These are phyloP conservation scores for Platalea minor DNA, from an alignment of 2,797 vertebrate genomes.

Conservation along the genomic window DNA sequence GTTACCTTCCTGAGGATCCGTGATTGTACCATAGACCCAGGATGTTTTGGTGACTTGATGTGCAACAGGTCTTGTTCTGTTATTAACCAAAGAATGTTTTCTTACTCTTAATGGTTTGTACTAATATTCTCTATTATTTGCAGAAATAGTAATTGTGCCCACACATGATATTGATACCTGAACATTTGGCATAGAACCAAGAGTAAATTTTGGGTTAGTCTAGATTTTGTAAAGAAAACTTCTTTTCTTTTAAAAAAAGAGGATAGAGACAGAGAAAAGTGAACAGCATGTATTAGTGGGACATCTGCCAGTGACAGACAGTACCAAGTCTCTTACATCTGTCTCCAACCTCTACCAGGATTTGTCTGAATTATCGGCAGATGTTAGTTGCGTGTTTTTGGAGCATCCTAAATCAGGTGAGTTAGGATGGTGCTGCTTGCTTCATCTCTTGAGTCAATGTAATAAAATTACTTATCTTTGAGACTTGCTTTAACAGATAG, in stretches of 20 bases:
- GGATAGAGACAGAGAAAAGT: neutral
- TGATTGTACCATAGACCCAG: neutral
- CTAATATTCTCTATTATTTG: neutral
- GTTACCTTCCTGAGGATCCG: neutral
- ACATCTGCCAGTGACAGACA: neutral
- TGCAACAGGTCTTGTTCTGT: neutral
- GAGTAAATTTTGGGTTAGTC: neutral
- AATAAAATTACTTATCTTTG: neutral
- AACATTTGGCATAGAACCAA: neutral
- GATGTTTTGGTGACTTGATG: neutral
- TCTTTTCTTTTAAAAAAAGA: neutral
- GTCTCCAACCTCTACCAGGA: neutral
- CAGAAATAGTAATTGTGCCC: neutral
- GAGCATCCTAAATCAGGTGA: neutral
- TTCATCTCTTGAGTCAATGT: neutral
- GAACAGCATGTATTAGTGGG: neutral
- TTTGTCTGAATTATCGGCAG: neutral
- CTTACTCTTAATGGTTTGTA: neutral
- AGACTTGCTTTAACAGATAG: neutral
- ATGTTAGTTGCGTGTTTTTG: neutral
- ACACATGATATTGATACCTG: neutral
- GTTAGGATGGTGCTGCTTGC: neutral
- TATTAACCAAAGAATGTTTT: neutral
- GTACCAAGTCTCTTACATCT: neutral
- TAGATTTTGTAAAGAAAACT: neutral